phyloP scores from a whole-genome alignment of 2,888 invertebrate genomes.

The Gnatocerus cornutus region DNA sequence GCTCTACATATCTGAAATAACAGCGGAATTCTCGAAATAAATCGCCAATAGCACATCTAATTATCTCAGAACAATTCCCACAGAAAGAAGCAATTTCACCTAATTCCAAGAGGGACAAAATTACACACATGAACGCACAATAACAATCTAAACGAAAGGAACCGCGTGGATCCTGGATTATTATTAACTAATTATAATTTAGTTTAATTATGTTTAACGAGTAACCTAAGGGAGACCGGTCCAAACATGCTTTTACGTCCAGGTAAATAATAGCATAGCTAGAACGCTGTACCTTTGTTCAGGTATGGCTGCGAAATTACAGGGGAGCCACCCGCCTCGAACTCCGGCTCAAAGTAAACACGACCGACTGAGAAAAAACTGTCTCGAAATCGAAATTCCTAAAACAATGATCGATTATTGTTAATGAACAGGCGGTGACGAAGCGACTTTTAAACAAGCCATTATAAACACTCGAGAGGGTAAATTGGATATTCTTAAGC shows the following conservation, averaged over 20 bases:
- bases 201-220: constrained; percentile 63
- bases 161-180: constrained; percentile 48
- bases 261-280: constrained; percentile 51
- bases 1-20: constrained; percentile 28
- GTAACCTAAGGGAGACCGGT: constrained; percentile 56
- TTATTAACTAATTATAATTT: constrained; percentile 65
- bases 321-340: constrained; percentile 47
- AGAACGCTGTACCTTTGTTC: constrained; percentile 44
- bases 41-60: constrained; percentile 15
- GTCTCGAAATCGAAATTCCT: constrained; percentile 31
- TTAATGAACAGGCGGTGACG: constrained; percentile 9
- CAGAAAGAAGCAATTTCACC: constrained; percentile 11
- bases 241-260: constrained; percentile 48
- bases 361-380: constrained; percentile 14
- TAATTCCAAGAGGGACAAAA: constrained; percentile 18
- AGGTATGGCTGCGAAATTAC: constrained; percentile 51
- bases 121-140: constrained; percentile 28
- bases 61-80: constrained; percentile 29
- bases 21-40: constrained; percentile 31
- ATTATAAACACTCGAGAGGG: neutral
- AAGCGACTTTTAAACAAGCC: constrained; percentile 1
- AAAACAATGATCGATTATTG: constrained; percentile 12
- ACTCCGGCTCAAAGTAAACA: constrained; percentile 36
- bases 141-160: constrained; percentile 42
- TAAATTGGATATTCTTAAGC: no score